Evolutionary conservation across 2,888 invertebrate species (phyloP).

Genomic region (Megamerina dolium): DNA sequence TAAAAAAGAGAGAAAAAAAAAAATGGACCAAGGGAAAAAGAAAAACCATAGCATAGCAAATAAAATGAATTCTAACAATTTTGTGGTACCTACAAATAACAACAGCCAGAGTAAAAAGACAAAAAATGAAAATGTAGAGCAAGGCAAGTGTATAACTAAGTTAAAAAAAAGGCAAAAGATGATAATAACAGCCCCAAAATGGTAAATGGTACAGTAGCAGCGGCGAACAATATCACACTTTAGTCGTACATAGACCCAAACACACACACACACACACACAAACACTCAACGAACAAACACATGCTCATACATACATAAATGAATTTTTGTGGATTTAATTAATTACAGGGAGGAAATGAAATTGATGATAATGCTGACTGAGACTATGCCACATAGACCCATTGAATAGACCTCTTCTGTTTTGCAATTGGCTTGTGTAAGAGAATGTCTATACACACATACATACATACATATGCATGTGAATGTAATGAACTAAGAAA

Average conservation of each 20-base stretch:
- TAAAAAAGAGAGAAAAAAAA: not conserved
- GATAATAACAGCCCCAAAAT: not conserved
- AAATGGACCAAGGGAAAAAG: not conserved
- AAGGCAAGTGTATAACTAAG: slow-evolving; percentile 2
- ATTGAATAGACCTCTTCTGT: too few relatives aligned
- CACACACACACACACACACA: not conserved
- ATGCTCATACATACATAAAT: not conserved
- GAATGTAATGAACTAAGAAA: too few relatives aligned
- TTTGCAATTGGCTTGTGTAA: too few relatives aligned
- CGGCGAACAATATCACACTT: not conserved
- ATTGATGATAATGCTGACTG: slow-evolving; percentile 17
- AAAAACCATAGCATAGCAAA: slow-evolving; percentile 1
- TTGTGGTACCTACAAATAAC: slow-evolving; percentile 16
- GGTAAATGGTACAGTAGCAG: not conserved
- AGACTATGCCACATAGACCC: not conserved
- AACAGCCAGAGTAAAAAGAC: slow-evolving; percentile 6
- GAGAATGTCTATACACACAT: too few relatives aligned
- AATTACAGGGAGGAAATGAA: slow-evolving; percentile 25
- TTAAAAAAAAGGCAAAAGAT: slow-evolving; percentile 6
- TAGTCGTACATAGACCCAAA: not conserved
- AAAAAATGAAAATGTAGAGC: slow-evolving; percentile 23
- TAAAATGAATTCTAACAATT: slow-evolving; percentile 20
- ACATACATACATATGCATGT: too few relatives aligned
- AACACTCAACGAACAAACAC: not conserved
- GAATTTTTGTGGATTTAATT: slow-evolving; percentile 23